These are phyloP conservation scores for Tanypteryx hageni DNA, from an alignment of 2,888 invertebrate genomes.

Conservation along the genomic window DNA sequence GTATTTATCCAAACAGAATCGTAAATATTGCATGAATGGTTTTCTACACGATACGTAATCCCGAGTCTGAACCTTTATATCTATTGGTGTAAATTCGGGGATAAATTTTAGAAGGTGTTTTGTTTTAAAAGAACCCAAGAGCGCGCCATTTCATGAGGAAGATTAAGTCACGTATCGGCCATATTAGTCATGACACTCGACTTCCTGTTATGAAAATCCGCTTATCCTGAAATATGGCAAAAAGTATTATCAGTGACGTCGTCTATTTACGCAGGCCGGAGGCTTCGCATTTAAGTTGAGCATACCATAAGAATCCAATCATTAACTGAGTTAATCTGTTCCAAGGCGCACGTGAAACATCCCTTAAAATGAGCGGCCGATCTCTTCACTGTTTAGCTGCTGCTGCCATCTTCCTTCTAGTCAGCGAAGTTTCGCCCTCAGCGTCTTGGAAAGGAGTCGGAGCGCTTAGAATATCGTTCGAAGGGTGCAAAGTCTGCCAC, in stretches of 20 bases:
- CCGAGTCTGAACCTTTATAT: too few relatives aligned
- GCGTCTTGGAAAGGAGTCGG: not conserved
- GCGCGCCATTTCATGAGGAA: too few relatives aligned
- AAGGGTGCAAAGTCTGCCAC: not conserved
- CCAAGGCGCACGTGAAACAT: not conserved
- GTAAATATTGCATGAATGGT: too few relatives aligned
- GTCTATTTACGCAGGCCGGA: not conserved
- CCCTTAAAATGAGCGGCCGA: not conserved
- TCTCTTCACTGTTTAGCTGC: not conserved
- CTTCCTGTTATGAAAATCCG: not conserved
- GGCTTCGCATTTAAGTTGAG: not conserved
- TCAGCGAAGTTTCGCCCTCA: not conserved
- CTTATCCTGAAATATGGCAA: not conserved
- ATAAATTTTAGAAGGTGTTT: too few relatives aligned
- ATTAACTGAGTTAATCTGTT: not conserved
- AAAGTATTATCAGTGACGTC: not conserved
- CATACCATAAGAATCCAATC: not conserved
- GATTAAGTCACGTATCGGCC: too few relatives aligned
- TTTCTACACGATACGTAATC: too few relatives aligned
- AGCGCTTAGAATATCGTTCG: not conserved
- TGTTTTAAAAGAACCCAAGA: too few relatives aligned
- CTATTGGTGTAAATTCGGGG: too few relatives aligned
- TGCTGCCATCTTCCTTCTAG: not conserved
- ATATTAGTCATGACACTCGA: not conserved
- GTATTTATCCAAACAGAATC: too few relatives aligned